Conservation (phyloP, 1,140 invertebrate species). For the Triops longicaudatus region DNA sequence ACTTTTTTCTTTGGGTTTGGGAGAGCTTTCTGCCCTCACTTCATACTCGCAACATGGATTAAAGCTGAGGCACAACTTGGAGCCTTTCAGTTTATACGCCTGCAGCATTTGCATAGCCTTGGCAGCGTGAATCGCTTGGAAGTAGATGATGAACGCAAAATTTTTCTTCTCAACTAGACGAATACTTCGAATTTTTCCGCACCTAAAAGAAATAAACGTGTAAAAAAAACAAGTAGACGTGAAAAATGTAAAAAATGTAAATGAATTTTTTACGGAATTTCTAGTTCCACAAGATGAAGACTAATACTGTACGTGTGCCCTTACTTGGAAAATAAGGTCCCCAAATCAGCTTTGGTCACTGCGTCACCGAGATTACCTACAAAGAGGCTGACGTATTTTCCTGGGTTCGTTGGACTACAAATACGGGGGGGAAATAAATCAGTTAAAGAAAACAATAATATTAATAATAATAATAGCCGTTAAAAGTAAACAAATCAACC, state of each 20-base stretch:
- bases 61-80: constrained; percentile 9
- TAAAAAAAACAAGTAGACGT: too few relatives aligned
- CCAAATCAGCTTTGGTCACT: neutral
- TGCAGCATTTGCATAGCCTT: neutral
- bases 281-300: too few relatives aligned
- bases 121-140: neutral
- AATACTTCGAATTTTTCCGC: neutral
- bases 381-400: constrained; percentile 3
- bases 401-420: neutral
- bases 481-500: too few relatives aligned
- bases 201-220: neutral
- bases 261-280: too few relatives aligned
- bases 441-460: neutral
- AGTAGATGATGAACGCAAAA: neutral
- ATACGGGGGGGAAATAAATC: too few relatives aligned
- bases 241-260: neutral
- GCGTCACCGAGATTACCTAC: neutral
- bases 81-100: neutral
- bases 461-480: neutral
- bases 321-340: neutral
- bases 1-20: neutral
- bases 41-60: constrained; percentile 1
- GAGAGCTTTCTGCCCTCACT: neutral
- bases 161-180: constrained; percentile 4
- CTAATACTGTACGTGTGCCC: too few relatives aligned